Percentiles rank a stretch among this genome's conserved stretches.
These are phyloP conservation scores for Scolopax mira DNA, from an alignment of 2,113 vertebrate genomes.

Conservation along the genomic window DNA sequence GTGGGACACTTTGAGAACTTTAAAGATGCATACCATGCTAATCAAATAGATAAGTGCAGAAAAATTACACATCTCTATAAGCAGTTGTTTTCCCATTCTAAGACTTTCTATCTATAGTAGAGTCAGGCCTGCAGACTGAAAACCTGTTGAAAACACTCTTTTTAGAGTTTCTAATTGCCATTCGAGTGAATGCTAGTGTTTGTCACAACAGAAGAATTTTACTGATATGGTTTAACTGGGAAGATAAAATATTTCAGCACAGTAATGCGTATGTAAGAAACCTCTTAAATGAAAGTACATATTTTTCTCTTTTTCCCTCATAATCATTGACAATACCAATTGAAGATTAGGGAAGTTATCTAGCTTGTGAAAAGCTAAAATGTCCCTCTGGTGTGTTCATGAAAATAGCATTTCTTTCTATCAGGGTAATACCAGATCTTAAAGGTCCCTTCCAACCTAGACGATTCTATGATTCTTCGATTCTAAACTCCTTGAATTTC, in stretches of 20 bases:
- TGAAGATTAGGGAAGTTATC: background rate
- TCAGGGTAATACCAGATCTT: background rate
- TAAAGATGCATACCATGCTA: background rate
- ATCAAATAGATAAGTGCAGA: constrained; percentile 15
- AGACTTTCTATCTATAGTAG: background rate
- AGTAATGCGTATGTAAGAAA: background rate
- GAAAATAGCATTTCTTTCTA: background rate
- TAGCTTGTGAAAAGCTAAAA: background rate
- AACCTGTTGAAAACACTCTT: background rate
- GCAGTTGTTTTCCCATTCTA: background rate
- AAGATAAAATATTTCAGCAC: background rate
- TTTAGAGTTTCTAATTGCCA: background rate
- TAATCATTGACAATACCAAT: background rate
- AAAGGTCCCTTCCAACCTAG: too few species aligned
- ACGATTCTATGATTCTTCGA: too few species aligned
- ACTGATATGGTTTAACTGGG: background rate
- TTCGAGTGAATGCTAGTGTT: background rate
- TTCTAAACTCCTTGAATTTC: background rate
- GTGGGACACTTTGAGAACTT: background rate
- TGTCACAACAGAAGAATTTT: constrained; percentile 9
- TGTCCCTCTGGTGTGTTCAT: background rate
- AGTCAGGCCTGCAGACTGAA: background rate
- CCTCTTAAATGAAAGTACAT: background rate
- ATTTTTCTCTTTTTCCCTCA: background rate
- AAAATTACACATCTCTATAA: background rate